A percentile compares a stretch with the other conserved stretches of the same genome.
Conservation (phyloP, 2,113 vertebrate genomes). For the Phalacrocorax pelagicus region DNA sequence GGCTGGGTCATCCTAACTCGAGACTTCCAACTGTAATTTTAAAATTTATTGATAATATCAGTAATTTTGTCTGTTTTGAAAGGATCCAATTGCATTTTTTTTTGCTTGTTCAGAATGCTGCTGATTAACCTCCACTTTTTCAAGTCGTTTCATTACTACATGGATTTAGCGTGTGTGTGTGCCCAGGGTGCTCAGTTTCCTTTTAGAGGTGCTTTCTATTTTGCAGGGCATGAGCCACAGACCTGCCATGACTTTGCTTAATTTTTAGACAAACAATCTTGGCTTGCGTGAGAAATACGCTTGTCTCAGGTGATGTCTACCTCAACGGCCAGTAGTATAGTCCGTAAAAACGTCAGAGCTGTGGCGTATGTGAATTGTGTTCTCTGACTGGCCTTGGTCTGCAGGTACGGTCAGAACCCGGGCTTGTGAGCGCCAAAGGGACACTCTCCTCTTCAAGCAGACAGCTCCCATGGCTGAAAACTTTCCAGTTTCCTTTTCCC, state of each 20-base stretch:
- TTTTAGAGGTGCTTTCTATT: background rate
- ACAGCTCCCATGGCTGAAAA: background rate
- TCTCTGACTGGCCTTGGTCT: background rate
- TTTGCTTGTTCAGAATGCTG: background rate
- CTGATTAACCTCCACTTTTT: background rate
- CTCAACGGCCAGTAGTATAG: background rate
- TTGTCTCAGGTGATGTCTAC: background rate
- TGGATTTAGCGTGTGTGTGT: background rate
- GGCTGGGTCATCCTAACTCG: constrained; percentile 23
- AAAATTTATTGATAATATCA: background rate
- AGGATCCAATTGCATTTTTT: background rate
- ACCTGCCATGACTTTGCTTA: background rate
- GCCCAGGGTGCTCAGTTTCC: background rate
- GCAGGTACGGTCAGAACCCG: background rate
- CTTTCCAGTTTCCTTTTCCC: background rate
- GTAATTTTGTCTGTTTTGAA: constrained; percentile 22
- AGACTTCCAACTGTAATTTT: constrained; percentile 3
- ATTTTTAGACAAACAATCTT: background rate
- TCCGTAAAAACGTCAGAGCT: background rate
- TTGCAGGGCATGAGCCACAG: background rate
- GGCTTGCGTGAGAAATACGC: background rate
- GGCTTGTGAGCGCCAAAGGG: background rate
- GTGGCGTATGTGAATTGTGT: background rate
- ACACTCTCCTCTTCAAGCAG: background rate
- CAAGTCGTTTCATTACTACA: background rate